These are phyloP conservation scores for Anisognathus igniventris DNA, from an alignment of 2,797 vertebrate species.

Conservation along the genomic window DNA sequence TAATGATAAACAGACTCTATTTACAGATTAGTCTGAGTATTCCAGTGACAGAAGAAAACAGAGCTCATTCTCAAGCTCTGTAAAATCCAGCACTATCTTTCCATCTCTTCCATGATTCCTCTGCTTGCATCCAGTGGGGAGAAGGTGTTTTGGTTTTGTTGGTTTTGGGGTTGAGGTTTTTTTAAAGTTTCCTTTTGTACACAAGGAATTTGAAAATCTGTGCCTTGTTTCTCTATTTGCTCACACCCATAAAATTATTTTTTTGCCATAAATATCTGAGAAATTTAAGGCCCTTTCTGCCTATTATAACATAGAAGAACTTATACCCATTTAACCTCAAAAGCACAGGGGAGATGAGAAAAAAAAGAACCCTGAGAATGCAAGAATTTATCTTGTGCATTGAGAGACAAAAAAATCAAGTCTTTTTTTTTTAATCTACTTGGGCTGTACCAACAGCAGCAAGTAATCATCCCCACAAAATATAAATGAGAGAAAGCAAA, in stretches of 20 bases:
- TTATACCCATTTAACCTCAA: not conserved
- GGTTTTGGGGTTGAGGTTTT: not conserved
- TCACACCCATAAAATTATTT: not conserved
- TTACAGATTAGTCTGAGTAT: slow-evolving; percentile 9
- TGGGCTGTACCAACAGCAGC: not conserved
- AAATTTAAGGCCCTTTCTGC: not conserved
- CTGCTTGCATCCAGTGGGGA: not conserved
- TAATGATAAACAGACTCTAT: slow-evolving; percentile 58
- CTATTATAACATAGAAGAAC: not conserved
- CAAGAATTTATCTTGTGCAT: not conserved
- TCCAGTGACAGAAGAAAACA: not conserved
- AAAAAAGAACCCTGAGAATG: not conserved
- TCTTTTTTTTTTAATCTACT: not conserved
- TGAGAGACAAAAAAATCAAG: not conserved
- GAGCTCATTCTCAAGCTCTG: not conserved
- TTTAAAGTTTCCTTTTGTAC: not conserved
- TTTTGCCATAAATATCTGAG: not conserved
- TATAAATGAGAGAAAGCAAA: not conserved
- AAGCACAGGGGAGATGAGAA: not conserved
- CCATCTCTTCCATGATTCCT: not conserved
- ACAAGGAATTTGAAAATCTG: not conserved
- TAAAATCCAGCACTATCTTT: not conserved
- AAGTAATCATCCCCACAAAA: not conserved
- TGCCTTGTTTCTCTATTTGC: not conserved
- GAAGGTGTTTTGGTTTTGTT: not conserved